These are phyloP conservation scores for Hoplostethus atlanticus DNA, from an alignment of 2,797 vertebrate species.

Conservation along the genomic window DNA sequence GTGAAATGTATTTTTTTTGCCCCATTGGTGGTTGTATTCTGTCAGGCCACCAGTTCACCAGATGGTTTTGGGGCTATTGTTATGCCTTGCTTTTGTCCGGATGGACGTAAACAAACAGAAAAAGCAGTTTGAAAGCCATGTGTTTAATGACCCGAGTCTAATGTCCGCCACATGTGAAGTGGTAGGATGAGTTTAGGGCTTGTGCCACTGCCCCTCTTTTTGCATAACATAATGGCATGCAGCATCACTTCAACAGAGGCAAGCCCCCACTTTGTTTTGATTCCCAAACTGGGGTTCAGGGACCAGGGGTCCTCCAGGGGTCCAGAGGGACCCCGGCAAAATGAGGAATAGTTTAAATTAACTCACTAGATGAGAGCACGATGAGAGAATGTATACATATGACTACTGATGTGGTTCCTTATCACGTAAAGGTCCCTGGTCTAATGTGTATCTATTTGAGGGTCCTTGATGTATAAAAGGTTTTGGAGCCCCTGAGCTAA, in stretches of 20 bases:
- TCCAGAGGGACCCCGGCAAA: not conserved
- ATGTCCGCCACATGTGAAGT: slow-evolving; percentile 64
- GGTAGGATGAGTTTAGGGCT: slow-evolving; percentile 23
- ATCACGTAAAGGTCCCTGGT: not conserved
- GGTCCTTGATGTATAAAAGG: too few species aligned
- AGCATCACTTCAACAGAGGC: slow-evolving; percentile 16
- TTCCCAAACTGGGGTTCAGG: not conserved
- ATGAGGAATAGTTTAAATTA: not conserved
- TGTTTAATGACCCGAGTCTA: slow-evolving; percentile 69
- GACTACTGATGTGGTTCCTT: not conserved
- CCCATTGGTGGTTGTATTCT: slow-evolving; percentile 32
- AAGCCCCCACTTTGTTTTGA: slow-evolving; percentile 3
- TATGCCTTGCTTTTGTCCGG: slow-evolving; percentile 43
- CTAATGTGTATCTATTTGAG: too few species aligned
- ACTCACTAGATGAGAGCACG: not conserved
- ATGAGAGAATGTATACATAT: not conserved
- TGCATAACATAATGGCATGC: not conserved
- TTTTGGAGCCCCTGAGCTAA: too few species aligned
- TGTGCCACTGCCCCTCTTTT: slow-evolving; percentile 19
- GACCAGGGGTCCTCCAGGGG: not conserved
- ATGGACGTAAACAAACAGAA: slow-evolving; percentile 69
- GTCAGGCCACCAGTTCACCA: slow-evolving; percentile 40
- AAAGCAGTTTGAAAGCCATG: slow-evolving; percentile 54
- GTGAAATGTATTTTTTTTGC: slow-evolving; percentile 38
- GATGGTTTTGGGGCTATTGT: slow-evolving; percentile 68